Conservation (phyloP, 2,888 invertebrate species). For the Melieria crassipennis region DNA sequence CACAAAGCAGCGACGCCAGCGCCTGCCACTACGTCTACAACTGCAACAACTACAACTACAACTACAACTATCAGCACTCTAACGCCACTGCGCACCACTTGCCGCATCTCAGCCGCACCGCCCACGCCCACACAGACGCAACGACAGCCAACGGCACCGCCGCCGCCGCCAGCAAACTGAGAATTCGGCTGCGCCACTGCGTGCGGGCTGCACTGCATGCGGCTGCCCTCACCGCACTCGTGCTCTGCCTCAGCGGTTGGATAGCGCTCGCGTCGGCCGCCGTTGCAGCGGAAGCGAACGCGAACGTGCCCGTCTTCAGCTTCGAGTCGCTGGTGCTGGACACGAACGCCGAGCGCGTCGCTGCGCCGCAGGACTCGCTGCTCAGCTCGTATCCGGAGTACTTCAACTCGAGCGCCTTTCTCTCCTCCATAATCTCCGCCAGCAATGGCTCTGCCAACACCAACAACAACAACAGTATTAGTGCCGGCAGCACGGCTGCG, state of each 20-base stretch:
- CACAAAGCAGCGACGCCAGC: conserved; percentile 34
- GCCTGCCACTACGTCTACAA: neutral
- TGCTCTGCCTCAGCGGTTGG: conserved; percentile 52
- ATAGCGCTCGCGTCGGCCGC: conserved; percentile 46
- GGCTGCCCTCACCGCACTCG: conserved; percentile 50
- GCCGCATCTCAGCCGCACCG: conserved; percentile 29
- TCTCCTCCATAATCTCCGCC: conserved; percentile 7
- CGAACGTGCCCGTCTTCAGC: neutral
- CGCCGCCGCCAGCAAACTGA: conserved; percentile 46
- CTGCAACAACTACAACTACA: conserved; percentile 9
- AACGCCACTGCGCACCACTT: conserved; percentile 13
- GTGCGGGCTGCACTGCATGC: conserved; percentile 32
- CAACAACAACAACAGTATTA: conserved; percentile 27
- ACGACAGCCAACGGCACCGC: neutral
- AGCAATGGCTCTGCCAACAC: conserved; percentile 22
- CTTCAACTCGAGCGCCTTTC: conserved; percentile 23
- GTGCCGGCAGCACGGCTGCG: conserved; percentile 27
- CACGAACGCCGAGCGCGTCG: neutral
- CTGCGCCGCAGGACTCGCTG: conserved; percentile 5
- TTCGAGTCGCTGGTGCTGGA: neutral
- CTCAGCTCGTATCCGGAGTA: neutral
- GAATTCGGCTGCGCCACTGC: conserved; percentile 40
- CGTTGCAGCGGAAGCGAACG: conserved; percentile 8
- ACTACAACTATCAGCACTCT: conserved; percentile 9
- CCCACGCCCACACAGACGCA: conserved; percentile 33